Evolutionary conservation across 2,888 invertebrate species (phyloP).

Genomic region (Hanleya hanleyi): DNA sequence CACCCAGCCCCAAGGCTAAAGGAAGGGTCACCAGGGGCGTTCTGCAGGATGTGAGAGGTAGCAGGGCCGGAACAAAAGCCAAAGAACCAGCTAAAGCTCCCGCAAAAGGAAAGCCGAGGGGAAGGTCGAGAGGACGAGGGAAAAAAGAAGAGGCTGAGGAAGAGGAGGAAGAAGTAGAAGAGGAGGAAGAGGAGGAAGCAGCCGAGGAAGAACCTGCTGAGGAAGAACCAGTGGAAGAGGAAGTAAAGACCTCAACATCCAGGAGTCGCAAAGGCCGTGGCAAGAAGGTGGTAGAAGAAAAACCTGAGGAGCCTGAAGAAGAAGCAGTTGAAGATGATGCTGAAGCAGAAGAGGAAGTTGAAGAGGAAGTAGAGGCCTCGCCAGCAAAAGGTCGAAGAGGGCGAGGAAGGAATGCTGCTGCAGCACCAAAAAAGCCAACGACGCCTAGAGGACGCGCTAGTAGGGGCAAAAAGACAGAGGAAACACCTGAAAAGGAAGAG

Average conservation of each 20-base stretch:
- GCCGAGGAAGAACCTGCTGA: not conserved
- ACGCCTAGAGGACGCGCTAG: not conserved
- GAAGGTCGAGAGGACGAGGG: not conserved
- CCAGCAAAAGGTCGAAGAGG: not conserved
- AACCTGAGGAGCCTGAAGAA: no score
- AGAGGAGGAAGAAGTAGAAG: not conserved
- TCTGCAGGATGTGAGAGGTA: constrained; percentile 34
- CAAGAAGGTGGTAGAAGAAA: not conserved
- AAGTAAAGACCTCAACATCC: not conserved
- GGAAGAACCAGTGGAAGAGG: not conserved
- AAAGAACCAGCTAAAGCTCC: not conserved
- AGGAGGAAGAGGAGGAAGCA: not conserved
- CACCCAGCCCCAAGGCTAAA: constrained; percentile 1
- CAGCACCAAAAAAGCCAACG: not conserved
- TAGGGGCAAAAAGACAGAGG: not conserved
- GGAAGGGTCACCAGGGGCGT: constrained; percentile 45
- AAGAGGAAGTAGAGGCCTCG: not conserved
- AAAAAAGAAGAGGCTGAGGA: not conserved
- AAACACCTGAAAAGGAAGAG: not conserved
- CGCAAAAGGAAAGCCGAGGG: not conserved
- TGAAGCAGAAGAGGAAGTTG: not conserved
- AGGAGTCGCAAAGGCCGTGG: not conserved
- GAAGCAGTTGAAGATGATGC: not conserved
- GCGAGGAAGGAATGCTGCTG: no score
- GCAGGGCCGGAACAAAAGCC: not conserved